Conservation (phyloP, 2,113 vertebrate genomes). For the Garra rufa region DNA sequence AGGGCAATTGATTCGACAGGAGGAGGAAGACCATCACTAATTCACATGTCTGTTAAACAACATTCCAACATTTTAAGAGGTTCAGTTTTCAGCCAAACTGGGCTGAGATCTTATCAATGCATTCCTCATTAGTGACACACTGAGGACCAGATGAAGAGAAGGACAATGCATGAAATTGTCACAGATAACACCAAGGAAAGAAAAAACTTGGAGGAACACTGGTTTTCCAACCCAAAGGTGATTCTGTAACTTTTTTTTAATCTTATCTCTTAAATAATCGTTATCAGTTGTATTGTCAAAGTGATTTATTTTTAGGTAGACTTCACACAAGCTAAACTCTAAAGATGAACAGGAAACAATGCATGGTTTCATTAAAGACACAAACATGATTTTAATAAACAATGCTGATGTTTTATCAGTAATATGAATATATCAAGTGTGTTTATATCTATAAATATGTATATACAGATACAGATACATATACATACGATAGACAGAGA, state of each 20-base stretch:
- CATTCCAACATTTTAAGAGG: background rate
- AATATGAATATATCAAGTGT: no score
- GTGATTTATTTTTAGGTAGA: background rate
- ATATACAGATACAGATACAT: no score
- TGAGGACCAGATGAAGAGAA: background rate
- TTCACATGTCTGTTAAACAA: background rate
- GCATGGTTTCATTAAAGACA: background rate
- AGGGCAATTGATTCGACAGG: accelerated
- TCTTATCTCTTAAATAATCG: background rate
- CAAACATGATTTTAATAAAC: background rate
- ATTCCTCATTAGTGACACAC: background rate
- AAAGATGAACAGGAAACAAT: no score
- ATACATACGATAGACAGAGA: no score
- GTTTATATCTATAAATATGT: no score
- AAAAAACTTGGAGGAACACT: background rate
- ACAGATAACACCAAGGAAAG: no score
- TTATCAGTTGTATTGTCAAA: background rate
- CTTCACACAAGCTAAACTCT: background rate
- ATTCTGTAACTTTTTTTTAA: no score
- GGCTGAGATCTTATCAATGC: background rate
- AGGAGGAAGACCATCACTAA: background rate
- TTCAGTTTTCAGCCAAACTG: background rate
- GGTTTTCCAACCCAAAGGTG: background rate
- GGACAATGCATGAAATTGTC: background rate
- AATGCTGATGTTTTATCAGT: background rate